Conservation (phyloP, 2,797 vertebrate genomes). For the Sylvilagus floridanus region DNA sequence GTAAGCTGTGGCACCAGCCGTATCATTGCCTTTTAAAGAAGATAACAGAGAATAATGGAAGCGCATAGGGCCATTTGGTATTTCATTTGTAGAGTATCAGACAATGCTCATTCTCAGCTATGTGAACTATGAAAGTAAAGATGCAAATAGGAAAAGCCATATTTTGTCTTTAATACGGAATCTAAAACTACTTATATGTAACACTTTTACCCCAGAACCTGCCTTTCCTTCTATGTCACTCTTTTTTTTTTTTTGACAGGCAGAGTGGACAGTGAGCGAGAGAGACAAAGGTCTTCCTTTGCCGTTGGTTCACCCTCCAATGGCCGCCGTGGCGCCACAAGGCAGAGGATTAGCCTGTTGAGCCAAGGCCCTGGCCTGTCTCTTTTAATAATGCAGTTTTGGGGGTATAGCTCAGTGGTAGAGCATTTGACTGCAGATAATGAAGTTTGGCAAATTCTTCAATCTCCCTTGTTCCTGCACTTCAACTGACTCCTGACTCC, state of each 20-base stretch:
- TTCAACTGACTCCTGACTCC: no score
- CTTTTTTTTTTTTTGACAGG: not conserved
- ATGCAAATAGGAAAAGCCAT: not conserved
- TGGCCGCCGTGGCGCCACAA: no score
- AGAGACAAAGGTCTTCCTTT: no score
- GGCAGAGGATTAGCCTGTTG: no score
- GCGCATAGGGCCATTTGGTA: not conserved
- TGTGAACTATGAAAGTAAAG: not conserved
- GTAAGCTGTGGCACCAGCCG: no score
- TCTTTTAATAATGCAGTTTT: not conserved
- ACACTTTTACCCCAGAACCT: not conserved
- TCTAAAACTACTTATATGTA: not conserved
- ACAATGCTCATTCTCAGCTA: not conserved
- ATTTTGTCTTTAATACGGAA: not conserved
- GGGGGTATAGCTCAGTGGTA: slow-evolving; percentile 83
- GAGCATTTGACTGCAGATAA: slow-evolving; percentile 86
- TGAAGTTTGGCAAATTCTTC: not conserved
- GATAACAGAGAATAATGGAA: not conserved
- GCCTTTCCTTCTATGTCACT: not conserved
- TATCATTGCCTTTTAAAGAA: not conserved
- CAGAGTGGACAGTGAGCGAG: no score
- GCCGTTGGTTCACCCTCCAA: no score
- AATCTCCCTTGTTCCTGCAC: not conserved
- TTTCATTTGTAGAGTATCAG: not conserved
- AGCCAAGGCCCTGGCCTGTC: no score